A percentile compares a stretch with the other conserved stretches of the same genome.
These are phyloP conservation scores for Gavia stellata DNA, from an alignment of 2,113 vertebrate genomes.

Conservation along the genomic window DNA sequence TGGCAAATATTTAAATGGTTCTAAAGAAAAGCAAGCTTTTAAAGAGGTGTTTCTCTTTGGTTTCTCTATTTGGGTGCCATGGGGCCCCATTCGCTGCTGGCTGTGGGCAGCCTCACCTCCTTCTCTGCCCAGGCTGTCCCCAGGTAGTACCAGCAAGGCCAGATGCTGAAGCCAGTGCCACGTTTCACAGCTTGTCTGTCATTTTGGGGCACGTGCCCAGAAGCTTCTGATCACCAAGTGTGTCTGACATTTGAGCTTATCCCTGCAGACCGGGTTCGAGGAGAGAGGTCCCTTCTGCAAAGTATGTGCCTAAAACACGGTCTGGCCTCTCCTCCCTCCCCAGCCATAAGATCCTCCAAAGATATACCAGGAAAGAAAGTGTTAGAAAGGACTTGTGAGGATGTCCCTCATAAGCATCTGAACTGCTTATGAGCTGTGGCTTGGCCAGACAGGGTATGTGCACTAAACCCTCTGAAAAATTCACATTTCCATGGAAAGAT, in stretches of 20 bases:
- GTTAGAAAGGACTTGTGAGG: neutral
- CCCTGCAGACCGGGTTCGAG: neutral
- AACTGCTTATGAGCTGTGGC: neutral
- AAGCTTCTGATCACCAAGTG: neutral
- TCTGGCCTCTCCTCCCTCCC: neutral
- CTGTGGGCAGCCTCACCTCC: neutral
- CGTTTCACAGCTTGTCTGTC: neutral
- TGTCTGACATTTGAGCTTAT: neutral
- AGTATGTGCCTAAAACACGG: neutral
- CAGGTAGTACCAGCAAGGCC: neutral
- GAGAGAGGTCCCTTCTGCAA: neutral
- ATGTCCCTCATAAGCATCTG: neutral
- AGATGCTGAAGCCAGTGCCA: neutral
- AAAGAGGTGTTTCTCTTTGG: neutral
- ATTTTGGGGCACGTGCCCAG: neutral
- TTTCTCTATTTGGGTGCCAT: neutral
- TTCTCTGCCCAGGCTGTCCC: neutral
- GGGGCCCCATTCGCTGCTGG: fast-evolving
- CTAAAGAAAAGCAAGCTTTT: neutral
- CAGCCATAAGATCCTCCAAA: neutral
- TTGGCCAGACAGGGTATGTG: neutral
- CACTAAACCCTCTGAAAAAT: neutral
- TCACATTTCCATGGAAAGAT: neutral
- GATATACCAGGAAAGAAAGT: neutral
- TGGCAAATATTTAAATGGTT: neutral